Conservation (phyloP, 2,888 invertebrate genomes). For the Lithophane socia region DNA sequence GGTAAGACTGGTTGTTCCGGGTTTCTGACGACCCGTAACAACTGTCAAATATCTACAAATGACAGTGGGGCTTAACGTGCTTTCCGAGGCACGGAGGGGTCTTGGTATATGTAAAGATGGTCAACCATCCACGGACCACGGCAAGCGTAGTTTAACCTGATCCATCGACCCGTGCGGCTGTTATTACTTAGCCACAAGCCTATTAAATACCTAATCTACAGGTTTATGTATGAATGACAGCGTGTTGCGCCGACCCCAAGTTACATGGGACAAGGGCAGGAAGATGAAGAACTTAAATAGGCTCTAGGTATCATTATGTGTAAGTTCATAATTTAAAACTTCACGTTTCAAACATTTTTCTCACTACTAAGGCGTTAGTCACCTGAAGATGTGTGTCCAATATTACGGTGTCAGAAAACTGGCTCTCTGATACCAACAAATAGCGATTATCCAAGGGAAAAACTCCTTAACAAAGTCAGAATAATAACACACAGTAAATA, state of each 20-base stretch:
- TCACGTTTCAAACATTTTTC: neutral
- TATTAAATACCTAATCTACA: neutral
- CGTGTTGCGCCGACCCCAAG: neutral
- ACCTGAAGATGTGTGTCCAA: neutral
- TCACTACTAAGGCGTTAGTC: neutral
- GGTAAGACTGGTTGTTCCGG: too few species aligned
- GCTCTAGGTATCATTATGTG: too few species aligned
- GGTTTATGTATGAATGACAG: neutral
- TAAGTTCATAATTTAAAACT: neutral
- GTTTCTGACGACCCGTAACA: too few species aligned
- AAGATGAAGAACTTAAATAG: neutral
- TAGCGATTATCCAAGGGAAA: neutral
- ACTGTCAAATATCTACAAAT: too few species aligned
- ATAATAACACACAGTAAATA: neutral
- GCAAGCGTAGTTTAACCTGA: too few species aligned
- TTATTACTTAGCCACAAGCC: too few species aligned
- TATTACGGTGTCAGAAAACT: neutral
- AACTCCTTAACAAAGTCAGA: neutral
- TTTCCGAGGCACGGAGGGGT: too few species aligned
- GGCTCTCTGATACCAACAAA: neutral
- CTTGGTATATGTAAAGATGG: too few species aligned
- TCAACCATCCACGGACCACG: too few species aligned
- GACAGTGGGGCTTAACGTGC: too few species aligned
- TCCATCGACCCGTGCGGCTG: too few species aligned
- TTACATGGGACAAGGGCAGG: neutral